A percentile compares a stretch with the other conserved stretches of the same genome.
These are phyloP conservation scores for Agelastica alni DNA, from an alignment of 2,888 invertebrate genomes.

Conservation along the genomic window DNA sequence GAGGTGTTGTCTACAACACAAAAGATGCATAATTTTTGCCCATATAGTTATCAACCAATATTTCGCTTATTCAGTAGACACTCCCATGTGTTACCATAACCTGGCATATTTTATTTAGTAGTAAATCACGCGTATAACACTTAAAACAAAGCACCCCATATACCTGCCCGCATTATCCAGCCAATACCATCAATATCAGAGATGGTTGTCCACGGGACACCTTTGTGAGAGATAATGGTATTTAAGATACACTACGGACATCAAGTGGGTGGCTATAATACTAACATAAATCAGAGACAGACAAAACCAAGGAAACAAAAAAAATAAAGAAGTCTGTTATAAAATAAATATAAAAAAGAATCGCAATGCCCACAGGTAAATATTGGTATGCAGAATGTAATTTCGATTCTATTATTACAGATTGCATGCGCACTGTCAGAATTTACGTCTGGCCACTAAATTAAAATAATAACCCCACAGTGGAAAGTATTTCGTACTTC, in stretches of 20 bases:
- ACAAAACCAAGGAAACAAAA: slow-evolving; percentile 14
- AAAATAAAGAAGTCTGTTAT: not conserved
- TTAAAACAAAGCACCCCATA: slow-evolving; percentile 15
- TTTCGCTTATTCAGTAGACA: not conserved
- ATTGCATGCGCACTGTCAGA: slow-evolving; percentile 28
- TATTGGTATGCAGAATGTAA: slow-evolving; percentile 22
- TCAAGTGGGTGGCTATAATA: slow-evolving; percentile 25
- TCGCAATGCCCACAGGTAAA: slow-evolving; percentile 25
- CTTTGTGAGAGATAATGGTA: slow-evolving; percentile 22
- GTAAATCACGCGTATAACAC: not conserved
- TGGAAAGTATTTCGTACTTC: slow-evolving; percentile 13
- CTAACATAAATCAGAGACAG: slow-evolving; percentile 18
- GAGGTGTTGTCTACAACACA: no score
- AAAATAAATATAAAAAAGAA: slow-evolving; percentile 7
- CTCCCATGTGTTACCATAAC: not conserved
- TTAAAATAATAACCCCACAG: slow-evolving; percentile 28
- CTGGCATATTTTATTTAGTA: not conserved
- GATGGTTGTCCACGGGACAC: slow-evolving; percentile 23
- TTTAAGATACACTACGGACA: slow-evolving; percentile 18
- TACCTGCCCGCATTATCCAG: slow-evolving; percentile 13
- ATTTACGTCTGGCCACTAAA: slow-evolving; percentile 22
- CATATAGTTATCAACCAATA: no score
- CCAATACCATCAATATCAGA: slow-evolving; percentile 21
- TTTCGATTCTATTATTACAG: slow-evolving; percentile 28
- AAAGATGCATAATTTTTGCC: no score